These are phyloP conservation scores for Pterocles orientalis DNA, from an alignment of 2,113 vertebrate species.

Conservation along the genomic window DNA sequence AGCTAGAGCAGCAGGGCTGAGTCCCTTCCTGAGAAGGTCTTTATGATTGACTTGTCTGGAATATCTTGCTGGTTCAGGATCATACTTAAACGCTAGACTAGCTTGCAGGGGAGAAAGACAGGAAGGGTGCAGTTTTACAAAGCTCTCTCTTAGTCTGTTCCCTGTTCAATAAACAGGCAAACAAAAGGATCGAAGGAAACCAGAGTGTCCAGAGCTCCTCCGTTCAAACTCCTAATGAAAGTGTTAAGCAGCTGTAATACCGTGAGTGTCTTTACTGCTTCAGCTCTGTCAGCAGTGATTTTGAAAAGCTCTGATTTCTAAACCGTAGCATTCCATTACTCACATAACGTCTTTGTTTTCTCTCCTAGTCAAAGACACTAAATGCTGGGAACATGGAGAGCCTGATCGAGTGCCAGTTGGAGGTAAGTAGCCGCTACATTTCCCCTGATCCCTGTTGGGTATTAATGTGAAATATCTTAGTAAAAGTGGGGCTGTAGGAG, in stretches of 20 bases:
- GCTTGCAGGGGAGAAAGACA: neutral
- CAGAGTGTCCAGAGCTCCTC: conserved; percentile 49
- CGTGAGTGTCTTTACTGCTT: conserved; percentile 73
- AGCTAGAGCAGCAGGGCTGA: neutral
- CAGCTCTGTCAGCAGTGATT: neutral
- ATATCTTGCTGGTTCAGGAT: neutral
- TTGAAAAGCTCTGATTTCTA: conserved; percentile 1
- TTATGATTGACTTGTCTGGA: neutral
- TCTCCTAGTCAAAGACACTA: conserved; percentile 87
- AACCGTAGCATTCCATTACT: neutral
- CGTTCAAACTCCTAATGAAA: conserved; percentile 87
- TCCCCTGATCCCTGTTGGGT: neutral
- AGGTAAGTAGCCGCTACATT: conserved; percentile 76
- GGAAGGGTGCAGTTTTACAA: neutral
- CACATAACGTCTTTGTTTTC: neutral
- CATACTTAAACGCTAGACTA: neutral
- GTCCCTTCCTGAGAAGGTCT: neutral
- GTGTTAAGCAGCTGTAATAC: conserved; percentile 82
- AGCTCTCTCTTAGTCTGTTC: neutral
- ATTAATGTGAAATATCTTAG: neutral
- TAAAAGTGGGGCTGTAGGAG: neutral
- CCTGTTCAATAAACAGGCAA: conserved; percentile 69
- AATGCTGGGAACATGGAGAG: conserved; percentile 85
- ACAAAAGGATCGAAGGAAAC: conserved; percentile 67
- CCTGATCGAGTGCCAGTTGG: conserved; percentile 74